Percentiles rank a stretch among this genome's conserved stretches.
Conservation (phyloP, 2,888 invertebrate genomes). For the Fabriciana adippe region DNA sequence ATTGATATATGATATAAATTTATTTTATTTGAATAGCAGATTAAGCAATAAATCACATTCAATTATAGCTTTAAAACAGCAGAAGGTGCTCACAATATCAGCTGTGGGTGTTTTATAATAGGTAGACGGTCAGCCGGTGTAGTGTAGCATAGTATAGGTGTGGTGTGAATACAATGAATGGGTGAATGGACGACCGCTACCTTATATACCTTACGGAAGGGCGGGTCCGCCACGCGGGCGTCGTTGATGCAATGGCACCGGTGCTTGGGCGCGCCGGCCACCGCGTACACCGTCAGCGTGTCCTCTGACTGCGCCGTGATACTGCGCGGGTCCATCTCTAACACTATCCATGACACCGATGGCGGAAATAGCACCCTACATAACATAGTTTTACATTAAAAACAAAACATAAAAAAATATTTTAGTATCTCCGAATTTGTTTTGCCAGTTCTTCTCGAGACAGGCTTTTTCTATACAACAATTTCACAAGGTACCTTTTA, state of each 20-base stretch:
- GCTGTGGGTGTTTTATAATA: constrained; percentile 4
- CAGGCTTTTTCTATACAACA: too few species aligned
- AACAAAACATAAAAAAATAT: neutral
- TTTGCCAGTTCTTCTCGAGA: too few species aligned
- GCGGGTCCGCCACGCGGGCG: constrained; percentile 56
- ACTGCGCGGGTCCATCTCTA: constrained; percentile 96
- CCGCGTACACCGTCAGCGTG: constrained; percentile 85
- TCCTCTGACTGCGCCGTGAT: constrained; percentile 97
- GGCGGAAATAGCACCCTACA: constrained; percentile 92
- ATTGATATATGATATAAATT: too few species aligned
- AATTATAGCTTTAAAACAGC: too few species aligned
- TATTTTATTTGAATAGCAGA: neutral
- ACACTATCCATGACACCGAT: constrained; percentile 93
- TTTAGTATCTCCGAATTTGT: neutral
- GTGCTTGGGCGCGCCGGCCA: constrained; percentile 65
- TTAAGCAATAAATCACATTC: neutral
- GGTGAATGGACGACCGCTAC: constrained; percentile 53
- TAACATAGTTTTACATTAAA: constrained; percentile 10
- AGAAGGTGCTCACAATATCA: constrained; percentile 1
- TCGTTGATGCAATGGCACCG: constrained; percentile 64
- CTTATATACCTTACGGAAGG: constrained; percentile 77
- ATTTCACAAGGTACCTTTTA: constrained; percentile 83
- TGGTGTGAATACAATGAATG: constrained; percentile 42
- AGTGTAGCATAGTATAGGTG: too few species aligned
- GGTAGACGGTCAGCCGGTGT: constrained; percentile 22